Conservation (phyloP, 2,888 invertebrate genomes). For the Chymomyza procnemis region DNA sequence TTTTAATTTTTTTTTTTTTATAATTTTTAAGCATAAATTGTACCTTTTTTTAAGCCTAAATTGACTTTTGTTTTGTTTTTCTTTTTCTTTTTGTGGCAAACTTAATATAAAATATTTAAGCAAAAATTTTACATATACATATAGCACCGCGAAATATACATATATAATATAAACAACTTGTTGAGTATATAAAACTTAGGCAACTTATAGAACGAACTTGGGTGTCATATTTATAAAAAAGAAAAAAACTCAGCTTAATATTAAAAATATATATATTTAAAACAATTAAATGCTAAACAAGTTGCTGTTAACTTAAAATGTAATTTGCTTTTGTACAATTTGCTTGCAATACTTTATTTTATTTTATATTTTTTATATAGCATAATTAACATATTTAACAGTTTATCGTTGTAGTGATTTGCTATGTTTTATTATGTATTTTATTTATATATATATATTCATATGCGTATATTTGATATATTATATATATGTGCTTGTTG, state of each 20-base stretch:
- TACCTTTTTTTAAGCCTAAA: neutral
- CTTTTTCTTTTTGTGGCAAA: neutral
- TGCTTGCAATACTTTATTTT: conserved; percentile 35
- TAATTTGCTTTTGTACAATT: conserved; percentile 60
- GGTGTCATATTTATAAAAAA: too few species aligned
- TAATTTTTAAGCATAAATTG: conserved; percentile 1
- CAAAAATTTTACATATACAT: conserved; percentile 52
- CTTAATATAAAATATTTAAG: conserved; percentile 16
- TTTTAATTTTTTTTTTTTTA: neutral
- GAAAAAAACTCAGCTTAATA: conserved; percentile 39
- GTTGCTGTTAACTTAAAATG: conserved; percentile 49
- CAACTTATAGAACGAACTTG: conserved; percentile 38
- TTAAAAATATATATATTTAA: conserved; percentile 35
- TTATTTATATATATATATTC: conserved; percentile 26
- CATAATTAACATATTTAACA: conserved; percentile 48
- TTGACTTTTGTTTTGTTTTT: neutral
- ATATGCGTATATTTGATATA: conserved; percentile 4
- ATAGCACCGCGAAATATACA: conserved; percentile 72
- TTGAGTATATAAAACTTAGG: conserved; percentile 2
- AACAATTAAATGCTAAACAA: conserved; percentile 54
- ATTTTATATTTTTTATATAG: conserved; percentile 11
- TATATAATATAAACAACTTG: conserved; percentile 22
- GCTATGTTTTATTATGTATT: conserved; percentile 10
- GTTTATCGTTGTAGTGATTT: conserved; percentile 53
- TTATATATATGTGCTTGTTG: conserved; percentile 13